Evolutionary conservation across 1,140 invertebrate genomes (phyloP).

Genomic region (Rhagoletis zephyria): DNA sequence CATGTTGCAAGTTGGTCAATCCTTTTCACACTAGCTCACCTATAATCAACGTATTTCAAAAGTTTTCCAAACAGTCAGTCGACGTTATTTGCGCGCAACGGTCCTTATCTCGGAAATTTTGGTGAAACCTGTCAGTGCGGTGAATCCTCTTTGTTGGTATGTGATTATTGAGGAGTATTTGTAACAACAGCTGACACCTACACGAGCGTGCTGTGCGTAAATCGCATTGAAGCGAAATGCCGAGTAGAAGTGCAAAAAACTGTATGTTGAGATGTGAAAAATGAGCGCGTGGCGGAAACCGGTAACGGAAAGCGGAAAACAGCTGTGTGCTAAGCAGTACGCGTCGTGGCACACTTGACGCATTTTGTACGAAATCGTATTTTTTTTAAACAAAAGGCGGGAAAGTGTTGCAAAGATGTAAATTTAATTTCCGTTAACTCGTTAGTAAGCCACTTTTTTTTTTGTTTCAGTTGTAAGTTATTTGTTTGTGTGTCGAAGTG

Average conservation of each 20-base stretch:
- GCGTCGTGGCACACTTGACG: neutral
- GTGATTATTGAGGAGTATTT: neutral
- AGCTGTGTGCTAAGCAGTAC: neutral
- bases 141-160: neutral
- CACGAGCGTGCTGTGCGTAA: neutral
- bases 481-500: neutral
- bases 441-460: neutral
- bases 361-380: neutral
- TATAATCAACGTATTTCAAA: neutral
- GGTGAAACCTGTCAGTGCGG: neutral
- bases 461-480: neutral
- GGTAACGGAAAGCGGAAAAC: constrained; percentile 49
- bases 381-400: neutral
- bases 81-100: neutral
- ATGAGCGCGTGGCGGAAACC: constrained; percentile 46
- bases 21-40: constrained; percentile 6
- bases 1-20: constrained; percentile 18
- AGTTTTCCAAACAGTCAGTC: neutral
- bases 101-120: constrained; percentile 6
- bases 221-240: neutral
- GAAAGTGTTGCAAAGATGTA: neutral
- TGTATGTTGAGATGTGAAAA: neutral
- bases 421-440: constrained; percentile 6
- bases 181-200: neutral
- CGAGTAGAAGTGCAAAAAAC: neutral